These are phyloP conservation scores for Sebastes taczanowskii DNA, from an alignment of 2,797 vertebrate species.

Conservation along the genomic window DNA sequence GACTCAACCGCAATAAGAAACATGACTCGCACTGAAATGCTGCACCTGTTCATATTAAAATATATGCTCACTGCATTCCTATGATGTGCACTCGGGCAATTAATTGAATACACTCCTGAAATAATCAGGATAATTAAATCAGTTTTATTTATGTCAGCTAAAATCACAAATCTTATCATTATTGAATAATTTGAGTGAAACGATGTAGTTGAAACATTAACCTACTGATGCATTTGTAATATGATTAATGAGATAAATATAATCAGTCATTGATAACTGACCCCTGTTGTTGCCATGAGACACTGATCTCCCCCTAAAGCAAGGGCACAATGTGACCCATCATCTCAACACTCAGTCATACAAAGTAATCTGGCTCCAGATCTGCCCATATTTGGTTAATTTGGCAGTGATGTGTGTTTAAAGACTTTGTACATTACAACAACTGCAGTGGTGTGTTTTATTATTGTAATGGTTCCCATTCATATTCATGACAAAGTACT, in stretches of 20 bases:
- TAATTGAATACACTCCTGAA: background rate
- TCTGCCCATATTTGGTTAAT: conserved; percentile 2
- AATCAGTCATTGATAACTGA: background rate
- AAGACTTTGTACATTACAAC: background rate
- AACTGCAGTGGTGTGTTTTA: background rate
- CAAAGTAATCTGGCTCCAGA: background rate
- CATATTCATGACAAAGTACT: conserved; percentile 1
- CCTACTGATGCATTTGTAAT: background rate
- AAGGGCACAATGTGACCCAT: background rate
- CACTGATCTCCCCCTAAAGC: background rate
- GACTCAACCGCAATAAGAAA: background rate
- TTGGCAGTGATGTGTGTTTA: conserved; percentile 10
- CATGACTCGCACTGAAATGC: background rate
- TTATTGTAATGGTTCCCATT: background rate
- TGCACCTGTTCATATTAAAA: background rate
- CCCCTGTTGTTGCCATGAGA: background rate
- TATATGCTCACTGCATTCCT: background rate
- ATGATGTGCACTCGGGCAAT: background rate
- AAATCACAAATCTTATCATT: background rate
- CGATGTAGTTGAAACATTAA: background rate
- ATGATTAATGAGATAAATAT: background rate
- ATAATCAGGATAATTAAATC: background rate
- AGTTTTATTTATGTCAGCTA: background rate
- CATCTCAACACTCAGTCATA: background rate
- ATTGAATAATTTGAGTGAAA: background rate